Conservation (phyloP, 1,140 invertebrate genomes). For the silkworm (Bombyx mori) region DNA sequence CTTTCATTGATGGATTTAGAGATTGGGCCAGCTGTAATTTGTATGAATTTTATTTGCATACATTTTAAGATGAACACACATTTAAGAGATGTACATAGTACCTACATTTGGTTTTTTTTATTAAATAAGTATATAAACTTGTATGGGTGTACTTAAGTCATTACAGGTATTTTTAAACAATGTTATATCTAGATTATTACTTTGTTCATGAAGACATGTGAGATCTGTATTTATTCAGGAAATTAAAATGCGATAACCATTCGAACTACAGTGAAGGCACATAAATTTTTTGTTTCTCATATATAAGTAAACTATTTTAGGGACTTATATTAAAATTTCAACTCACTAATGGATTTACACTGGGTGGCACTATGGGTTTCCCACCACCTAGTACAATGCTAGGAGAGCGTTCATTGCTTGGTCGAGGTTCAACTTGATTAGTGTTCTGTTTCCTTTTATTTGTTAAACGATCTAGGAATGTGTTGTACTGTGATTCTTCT, state of each 20-base stretch:
- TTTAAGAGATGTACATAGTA: conserved; percentile 7
- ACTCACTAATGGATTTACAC: conserved; percentile 61
- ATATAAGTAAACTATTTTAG: no score
- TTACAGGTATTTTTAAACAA: no score
- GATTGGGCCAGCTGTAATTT: conserved; percentile 43
- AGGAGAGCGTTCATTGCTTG: conserved; percentile 46
- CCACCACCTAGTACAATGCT: conserved; percentile 59
- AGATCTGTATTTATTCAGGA: no score
- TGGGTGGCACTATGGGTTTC: conserved; percentile 56
- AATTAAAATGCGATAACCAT: no score
- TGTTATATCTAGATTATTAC: no score
- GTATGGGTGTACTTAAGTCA: no score
- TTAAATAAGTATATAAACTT: no score
- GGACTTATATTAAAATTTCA: no score
- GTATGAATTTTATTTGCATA: conserved; percentile 1
- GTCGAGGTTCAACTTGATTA: conserved; percentile 53
- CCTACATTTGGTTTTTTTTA: no score
- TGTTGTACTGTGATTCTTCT: conserved; percentile 92
- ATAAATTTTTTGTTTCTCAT: no score
- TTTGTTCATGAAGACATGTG: no score
- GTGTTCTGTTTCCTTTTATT: conserved; percentile 79
- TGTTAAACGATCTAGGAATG: conserved; percentile 82
- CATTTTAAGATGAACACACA: conserved; percentile 19
- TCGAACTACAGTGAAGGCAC: no score
- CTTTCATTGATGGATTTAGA: conserved; percentile 30